These are phyloP conservation scores for Mythimna loreyi DNA, from an alignment of 2,888 invertebrate genomes.

Conservation along the genomic window DNA sequence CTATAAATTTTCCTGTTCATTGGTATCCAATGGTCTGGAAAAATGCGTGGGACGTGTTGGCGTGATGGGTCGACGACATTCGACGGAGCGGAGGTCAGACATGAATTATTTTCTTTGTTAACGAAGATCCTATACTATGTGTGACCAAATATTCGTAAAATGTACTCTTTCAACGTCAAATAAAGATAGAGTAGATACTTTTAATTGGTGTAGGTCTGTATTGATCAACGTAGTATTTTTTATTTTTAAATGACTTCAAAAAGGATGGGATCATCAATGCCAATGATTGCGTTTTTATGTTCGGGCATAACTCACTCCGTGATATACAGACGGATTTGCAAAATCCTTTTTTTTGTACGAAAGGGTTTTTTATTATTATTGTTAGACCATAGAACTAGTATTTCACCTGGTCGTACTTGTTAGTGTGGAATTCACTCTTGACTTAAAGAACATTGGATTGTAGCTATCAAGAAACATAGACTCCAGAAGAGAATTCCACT, in stretches of 20 bases:
- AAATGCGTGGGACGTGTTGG: conserved; percentile 29
- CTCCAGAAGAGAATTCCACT: no score
- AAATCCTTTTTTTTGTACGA: no score
- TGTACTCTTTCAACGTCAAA: neutral
- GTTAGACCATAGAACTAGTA: no score
- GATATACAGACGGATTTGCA: no score
- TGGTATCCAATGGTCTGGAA: conserved; percentile 35
- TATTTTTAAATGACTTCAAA: no score
- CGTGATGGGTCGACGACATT: conserved; percentile 26
- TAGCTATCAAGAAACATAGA: no score
- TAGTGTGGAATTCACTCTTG: no score
- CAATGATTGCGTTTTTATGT: neutral
- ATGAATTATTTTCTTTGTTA: conserved; percentile 26
- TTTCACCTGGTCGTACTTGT: no score
- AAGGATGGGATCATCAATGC: no score
- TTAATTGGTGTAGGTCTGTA: neutral
- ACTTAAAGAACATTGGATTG: no score
- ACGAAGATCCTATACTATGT: neutral
- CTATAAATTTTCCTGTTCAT: conserved; percentile 36
- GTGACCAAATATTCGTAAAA: neutral
- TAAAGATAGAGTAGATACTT: neutral
- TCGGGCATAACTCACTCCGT: no score
- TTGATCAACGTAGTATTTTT: neutral
- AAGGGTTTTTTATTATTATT: no score
- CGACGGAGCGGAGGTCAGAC: conserved; percentile 16